Percentiles rank a stretch among this genome's conserved stretches.
Evolutionary conservation across 64 coral and sea anemone genomes (phyloP).

Genomic region (Pocillopora damicornis): DNA sequence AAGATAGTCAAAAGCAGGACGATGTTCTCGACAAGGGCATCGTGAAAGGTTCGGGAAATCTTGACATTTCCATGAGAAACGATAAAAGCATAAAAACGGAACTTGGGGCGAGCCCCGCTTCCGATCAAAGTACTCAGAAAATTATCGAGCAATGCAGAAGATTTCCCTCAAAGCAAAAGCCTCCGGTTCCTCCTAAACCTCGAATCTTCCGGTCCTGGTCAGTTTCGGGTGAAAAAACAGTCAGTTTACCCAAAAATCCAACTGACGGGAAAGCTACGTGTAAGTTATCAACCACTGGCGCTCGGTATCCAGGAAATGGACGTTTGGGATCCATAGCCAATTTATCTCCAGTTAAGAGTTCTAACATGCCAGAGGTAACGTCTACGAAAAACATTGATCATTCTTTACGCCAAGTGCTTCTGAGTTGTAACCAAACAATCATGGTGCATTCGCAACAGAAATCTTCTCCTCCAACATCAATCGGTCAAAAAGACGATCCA

Average conservation of each 20-base stretch:
- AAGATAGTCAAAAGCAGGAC: background rate
- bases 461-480: too few relatives aligned
- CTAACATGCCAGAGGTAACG: background rate
- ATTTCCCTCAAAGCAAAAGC: background rate
- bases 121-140: background rate
- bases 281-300: too few relatives aligned
- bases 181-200: constrained; percentile 21
- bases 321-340: too few relatives aligned
- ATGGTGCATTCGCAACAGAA: background rate
- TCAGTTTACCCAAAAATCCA: too few relatives aligned
- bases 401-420: background rate
- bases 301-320: too few relatives aligned
- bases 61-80: background rate
- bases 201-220: background rate
- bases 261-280: too few relatives aligned
- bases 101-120: too few relatives aligned
- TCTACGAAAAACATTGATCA: background rate
- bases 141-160: background rate
- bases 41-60: background rate
- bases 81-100: background rate
- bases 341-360: too few relatives aligned
- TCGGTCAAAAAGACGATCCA: background rate
- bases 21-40: background rate
- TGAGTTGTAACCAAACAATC: too few relatives aligned
- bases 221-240: background rate